A percentile compares a stretch with the other conserved stretches of the same genome.
These are phyloP conservation scores for Lamproptera curius DNA, from an alignment of 2,888 invertebrate genomes.

Conservation along the genomic window DNA sequence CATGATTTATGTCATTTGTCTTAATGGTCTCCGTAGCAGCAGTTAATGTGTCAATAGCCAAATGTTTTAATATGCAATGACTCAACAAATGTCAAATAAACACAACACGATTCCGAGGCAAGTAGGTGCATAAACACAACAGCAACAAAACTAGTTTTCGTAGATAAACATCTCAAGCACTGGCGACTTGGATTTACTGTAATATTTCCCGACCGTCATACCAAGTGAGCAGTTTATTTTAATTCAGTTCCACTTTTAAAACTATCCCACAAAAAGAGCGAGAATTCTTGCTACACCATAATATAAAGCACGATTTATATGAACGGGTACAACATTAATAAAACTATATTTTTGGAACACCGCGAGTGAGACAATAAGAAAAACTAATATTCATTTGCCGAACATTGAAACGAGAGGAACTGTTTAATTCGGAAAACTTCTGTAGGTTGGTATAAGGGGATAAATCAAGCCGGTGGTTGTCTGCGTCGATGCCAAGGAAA, in stretches of 20 bases:
- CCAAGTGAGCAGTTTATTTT: not conserved
- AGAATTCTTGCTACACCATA: not conserved
- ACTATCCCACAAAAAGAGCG: not conserved
- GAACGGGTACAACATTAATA: not conserved
- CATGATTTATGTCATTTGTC: no score
- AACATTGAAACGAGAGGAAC: slow-evolving; percentile 65
- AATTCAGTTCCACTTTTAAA: not conserved
- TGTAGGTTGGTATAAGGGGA: slow-evolving; percentile 64
- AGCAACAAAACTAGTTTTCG: slow-evolving; percentile 11
- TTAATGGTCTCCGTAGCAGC: no score
- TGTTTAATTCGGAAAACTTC: slow-evolving; percentile 71
- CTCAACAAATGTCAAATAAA: not conserved
- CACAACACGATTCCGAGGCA: not conserved
- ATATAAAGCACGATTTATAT: not conserved
- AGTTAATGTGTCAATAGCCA: no score
- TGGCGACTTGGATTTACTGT: slow-evolving; percentile 13
- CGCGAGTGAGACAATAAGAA: slow-evolving; percentile 5
- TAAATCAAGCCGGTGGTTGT: slow-evolving; percentile 63
- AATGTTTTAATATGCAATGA: not conserved
- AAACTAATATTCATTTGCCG: slow-evolving; percentile 43
- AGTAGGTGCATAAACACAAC: slow-evolving; percentile 7
- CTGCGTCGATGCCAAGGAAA: slow-evolving; percentile 73
- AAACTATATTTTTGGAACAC: not conserved
- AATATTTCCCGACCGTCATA: slow-evolving; percentile 2
- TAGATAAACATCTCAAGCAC: slow-evolving; percentile 10